Evolutionary conservation across 2,797 vertebrate genomes (phyloP).

Genomic region (Myiothlypis coronata): DNA sequence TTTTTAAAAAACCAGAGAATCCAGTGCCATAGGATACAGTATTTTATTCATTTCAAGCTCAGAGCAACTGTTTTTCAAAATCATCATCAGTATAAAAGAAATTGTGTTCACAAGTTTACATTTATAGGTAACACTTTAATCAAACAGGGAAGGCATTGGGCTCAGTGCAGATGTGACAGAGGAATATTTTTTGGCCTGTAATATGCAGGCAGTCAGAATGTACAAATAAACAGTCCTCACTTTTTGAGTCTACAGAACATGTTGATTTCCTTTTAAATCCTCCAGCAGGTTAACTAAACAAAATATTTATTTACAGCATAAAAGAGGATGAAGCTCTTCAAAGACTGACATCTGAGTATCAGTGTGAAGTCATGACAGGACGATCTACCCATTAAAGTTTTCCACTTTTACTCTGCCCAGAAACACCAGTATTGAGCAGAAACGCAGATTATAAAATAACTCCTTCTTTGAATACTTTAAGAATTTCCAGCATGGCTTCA

Average conservation of each 20-base stretch:
- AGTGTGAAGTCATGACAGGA: not conserved
- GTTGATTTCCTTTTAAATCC: conserved; percentile 5
- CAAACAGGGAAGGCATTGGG: not conserved
- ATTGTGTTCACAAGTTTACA: not conserved
- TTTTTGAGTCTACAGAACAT: not conserved
- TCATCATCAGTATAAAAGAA: not conserved
- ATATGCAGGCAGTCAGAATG: not conserved
- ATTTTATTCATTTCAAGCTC: not conserved
- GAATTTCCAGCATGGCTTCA: not conserved
- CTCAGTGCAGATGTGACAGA: not conserved
- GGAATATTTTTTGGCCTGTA: not conserved
- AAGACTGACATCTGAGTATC: not conserved
- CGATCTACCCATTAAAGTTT: not conserved
- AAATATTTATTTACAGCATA: conserved; percentile 4
- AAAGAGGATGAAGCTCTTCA: not conserved
- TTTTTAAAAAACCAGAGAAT: conserved; percentile 19
- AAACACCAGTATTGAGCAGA: not conserved
- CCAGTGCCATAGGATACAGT: not conserved
- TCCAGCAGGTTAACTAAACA: conserved; percentile 3
- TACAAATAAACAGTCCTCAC: conserved; percentile 7
- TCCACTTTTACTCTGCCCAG: not conserved
- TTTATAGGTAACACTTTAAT: not conserved
- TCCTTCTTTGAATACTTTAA: not conserved
- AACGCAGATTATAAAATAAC: not conserved
- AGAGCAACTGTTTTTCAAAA: not conserved